Percentiles rank a stretch among this genome's conserved stretches.
Conservation (phyloP, 2,113 vertebrate genomes). For the Vicugna pacos region DNA sequence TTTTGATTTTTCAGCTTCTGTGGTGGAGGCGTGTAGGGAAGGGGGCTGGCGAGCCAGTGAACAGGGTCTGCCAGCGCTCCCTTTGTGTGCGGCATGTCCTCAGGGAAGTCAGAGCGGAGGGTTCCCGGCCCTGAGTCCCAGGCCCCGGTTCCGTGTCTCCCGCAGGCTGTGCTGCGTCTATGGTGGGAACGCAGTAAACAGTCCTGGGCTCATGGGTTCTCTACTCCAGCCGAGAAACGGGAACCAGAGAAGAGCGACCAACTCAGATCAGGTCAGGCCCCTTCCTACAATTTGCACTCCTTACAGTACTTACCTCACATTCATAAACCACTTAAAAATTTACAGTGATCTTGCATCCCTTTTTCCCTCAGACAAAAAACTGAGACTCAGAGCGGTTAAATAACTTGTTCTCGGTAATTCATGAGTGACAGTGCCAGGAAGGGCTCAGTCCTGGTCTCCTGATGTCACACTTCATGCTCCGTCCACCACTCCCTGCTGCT, state of each 20-base stretch:
- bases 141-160: not conserved
- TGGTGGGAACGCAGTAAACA: not conserved
- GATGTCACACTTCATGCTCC: accelerated
- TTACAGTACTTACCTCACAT: not conserved
- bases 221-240: not conserved
- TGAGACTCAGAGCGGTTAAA: not conserved
- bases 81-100: not conserved
- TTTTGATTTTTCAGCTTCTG: not conserved
- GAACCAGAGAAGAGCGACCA: not conserved
- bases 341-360: not conserved
- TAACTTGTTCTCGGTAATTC: not conserved
- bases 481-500: not conserved
- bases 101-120: not conserved
- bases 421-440: not conserved
- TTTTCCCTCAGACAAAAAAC: not conserved
- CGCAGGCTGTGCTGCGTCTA: accelerated
- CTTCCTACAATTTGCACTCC: not conserved
- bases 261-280: not conserved
- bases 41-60: not conserved
- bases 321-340: not conserved
- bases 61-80: not conserved
- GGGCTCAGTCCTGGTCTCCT: not conserved
- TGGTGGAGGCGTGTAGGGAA: not conserved
- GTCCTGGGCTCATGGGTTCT: not conserved
- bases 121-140: not conserved